These are phyloP conservation scores for Melanotaenia parkinsoni DNA, from an alignment of 2,797 vertebrate genomes.

Conservation along the genomic window DNA sequence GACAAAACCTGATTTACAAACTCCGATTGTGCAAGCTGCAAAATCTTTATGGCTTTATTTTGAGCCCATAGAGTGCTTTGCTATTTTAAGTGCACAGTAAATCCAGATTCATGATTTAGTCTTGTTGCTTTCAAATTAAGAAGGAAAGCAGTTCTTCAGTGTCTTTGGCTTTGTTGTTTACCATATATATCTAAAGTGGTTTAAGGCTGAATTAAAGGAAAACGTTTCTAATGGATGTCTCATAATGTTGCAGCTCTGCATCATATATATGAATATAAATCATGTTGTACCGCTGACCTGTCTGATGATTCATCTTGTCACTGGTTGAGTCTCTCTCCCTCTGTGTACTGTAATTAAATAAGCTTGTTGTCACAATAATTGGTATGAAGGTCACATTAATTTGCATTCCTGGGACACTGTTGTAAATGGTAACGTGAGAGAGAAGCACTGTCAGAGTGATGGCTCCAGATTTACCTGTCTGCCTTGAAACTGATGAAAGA, in stretches of 20 bases:
- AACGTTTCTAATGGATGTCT: background rate
- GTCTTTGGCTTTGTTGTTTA: background rate
- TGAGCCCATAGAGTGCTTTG: background rate
- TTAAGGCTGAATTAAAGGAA: conserved; percentile 4
- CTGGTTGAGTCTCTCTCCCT: background rate
- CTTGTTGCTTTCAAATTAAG: conserved; percentile 9
- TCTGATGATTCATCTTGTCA: background rate
- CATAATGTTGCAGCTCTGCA: background rate
- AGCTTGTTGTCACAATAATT: background rate
- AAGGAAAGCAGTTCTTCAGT: conserved; percentile 2
- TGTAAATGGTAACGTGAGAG: conserved; percentile 11
- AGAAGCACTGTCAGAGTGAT: background rate
- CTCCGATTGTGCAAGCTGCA: too few relatives aligned
- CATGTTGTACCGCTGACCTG: background rate
- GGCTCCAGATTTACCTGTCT: conserved; percentile 8
- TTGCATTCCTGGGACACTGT: background rate
- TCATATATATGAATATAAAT: background rate
- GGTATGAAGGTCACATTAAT: conserved; percentile 1
- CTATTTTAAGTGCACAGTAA: background rate
- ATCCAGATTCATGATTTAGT: conserved; percentile 8
- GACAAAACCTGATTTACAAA: too few relatives aligned
- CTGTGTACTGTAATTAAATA: background rate
- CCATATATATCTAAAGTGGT: background rate
- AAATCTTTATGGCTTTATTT: too few relatives aligned
- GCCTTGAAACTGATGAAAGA: conserved; percentile 16